A percentile compares a stretch with the other conserved stretches of the same genome.
Conservation (phyloP, 2,113 vertebrate genomes). For the Notarius lentiginosus region DNA sequence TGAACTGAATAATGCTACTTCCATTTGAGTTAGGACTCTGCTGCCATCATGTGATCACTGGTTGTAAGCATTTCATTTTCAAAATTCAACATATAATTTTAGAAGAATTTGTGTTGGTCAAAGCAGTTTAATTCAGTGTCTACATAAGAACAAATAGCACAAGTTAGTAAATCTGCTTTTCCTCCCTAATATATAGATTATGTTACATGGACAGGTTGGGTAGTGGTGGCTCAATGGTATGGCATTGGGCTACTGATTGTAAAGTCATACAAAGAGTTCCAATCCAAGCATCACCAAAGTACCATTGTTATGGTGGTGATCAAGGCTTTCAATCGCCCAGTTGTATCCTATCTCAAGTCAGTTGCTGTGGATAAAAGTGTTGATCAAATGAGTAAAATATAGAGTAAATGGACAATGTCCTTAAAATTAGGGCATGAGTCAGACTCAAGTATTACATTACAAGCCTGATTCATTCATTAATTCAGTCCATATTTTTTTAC, state of each 20-base stretch:
- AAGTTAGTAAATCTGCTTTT: neutral
- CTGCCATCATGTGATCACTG: conserved; percentile 24
- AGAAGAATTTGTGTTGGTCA: neutral
- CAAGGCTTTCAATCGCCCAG: neutral
- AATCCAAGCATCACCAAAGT: neutral
- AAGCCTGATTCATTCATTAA: too few species aligned
- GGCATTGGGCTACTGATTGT: neutral
- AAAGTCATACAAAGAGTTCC: neutral
- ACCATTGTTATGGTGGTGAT: neutral
- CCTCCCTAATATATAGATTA: too few species aligned
- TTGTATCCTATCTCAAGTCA: neutral
- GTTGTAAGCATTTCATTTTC: neutral
- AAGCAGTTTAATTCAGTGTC: neutral
- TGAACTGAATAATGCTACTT: neutral
- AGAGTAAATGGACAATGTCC: neutral
- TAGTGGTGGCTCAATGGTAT: neutral
- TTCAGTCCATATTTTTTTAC: too few species aligned
- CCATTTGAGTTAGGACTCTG: neutral
- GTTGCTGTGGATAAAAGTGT: neutral
- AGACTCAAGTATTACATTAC: too few species aligned
- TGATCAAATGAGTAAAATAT: neutral
- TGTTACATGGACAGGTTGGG: neutral
- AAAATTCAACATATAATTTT: neutral
- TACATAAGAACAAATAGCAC: neutral
- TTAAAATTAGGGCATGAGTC: too few species aligned